Base-by-base conservation (phyloP, 2,888 invertebrate species). In the Linnaemya tessellans region DNA sequence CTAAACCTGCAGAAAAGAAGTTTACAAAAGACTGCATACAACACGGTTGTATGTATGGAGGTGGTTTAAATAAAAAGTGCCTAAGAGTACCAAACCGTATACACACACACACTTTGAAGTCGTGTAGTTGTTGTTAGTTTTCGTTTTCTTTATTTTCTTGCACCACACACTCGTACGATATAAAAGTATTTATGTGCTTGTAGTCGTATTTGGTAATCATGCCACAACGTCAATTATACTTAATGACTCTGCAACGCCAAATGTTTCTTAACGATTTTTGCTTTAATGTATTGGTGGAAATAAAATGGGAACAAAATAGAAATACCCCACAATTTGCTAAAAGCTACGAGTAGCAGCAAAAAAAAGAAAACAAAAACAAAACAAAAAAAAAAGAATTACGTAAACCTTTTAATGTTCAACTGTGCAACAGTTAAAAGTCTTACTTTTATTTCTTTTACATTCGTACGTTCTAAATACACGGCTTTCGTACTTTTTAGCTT, bases 191-290 rank as follows among this genome's bases (percentile, higher is more conserved):
- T 83, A 65, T 83, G 64, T 82, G 22, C 73, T 68, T 70, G 43
- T 56, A 64, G 25, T 64, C 60, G 68, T 79, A 79, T 83, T 70
- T 58, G 67, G 67, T 81, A 84, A 73, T 78, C 73, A 73, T 78
- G 77, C 60, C 68, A 80, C 73, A 81, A 81, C 80, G 84, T 84
- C 84, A 84, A 84, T 84, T 84, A 84, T 80, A 74, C 80, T 81
- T 84, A 84, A 84, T 84, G 84, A 84, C 84, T 84, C 80, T 73
- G 67, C 71, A 78, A 78, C 77, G 84, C 84, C 84, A 80, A 84
- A 73, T 73, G 80, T 67, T 84, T 80, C 73, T 80, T 73, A 73
- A 62, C 60, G 80, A 68, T 80, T 80, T 71, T 67, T 78, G 18
- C 62, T 62, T 49, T 38, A 83, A 46, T 13, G 75, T 60, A 73